phyloP scores from a whole-genome alignment of 2,888 invertebrate genomes.

The Petrolisthes manimaculis region DNA sequence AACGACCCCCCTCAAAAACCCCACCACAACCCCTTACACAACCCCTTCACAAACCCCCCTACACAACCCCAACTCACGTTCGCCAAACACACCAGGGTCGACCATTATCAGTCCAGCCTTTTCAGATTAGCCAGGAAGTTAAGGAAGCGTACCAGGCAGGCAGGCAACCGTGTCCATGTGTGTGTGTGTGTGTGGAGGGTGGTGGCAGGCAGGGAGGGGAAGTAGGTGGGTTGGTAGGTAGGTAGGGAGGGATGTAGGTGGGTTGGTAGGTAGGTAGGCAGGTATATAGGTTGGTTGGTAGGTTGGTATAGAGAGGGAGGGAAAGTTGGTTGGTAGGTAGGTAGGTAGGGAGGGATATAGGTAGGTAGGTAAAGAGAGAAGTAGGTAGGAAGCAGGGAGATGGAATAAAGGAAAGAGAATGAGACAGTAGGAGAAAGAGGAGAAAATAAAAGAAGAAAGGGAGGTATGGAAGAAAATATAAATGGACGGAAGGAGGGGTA shows the following conservation, averaged over 20 bases:
- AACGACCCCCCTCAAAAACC: background rate
- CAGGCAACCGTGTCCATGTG: slow-evolving; percentile 22
- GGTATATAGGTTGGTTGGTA: too few species aligned
- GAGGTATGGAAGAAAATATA: background rate
- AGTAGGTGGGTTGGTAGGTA: background rate
- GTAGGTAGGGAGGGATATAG: background rate
- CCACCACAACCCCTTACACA: background rate
- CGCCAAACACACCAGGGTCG: slow-evolving; percentile 18
- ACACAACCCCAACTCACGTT: background rate
- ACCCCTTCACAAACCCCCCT: slow-evolving; percentile 4
- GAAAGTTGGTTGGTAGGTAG: background rate
- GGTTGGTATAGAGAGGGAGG: too few species aligned
- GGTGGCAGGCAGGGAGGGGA: background rate
- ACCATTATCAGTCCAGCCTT: slow-evolving; percentile 7
- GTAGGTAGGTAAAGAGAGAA: background rate
- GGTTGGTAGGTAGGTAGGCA: background rate
- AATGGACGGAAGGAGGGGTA: background rate
- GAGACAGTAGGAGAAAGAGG: background rate
- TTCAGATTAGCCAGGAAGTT: slow-evolving; percentile 31
- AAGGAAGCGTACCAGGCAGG: slow-evolving; percentile 31
- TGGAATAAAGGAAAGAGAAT: background rate
- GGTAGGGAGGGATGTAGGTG: background rate
- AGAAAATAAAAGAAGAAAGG: background rate
- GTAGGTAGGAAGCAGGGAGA: background rate
- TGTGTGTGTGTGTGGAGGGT: background rate